Evolutionary conservation across 37 sponge, comb jelly and placozoan genomes (phyloP), one percentile per base, ranked within the genome.

Genomic region (Spongilla lacustris): DNA sequence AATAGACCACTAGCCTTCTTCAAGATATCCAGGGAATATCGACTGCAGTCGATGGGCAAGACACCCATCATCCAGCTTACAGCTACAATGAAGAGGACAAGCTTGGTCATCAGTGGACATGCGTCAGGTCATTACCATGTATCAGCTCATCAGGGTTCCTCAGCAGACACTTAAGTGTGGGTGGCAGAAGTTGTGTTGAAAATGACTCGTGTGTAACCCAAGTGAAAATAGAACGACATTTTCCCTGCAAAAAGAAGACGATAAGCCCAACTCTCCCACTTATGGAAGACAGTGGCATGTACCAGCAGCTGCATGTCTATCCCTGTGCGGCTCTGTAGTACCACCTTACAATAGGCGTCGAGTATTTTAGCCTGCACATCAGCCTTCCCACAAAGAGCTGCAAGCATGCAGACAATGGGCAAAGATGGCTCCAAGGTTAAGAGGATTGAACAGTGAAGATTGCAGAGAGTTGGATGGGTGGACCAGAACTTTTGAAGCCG

Each of bases 81-180:
- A 86, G 87, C 90, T 89, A 82, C 21, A 93, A 29, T 46, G 1
- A 48, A 33, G 26, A 25, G 29, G 24, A 30, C 29, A 41, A 26
- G 3, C 71, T 50, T 22, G 28, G 30, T 31, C n/a, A 11, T 33
- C 8, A 67, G 67, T 14, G 35, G 22, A 10, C 29, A 35, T 17
- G 24, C n/a, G 33, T 36, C 23, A 66, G 73, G n/a, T n/a, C n/a
- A n/a, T 37, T 30, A 94, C 95, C 89, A 50, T 81, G 50, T 17
- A 91, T 38, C 6, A 88, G 70, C 29, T 91, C 92, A 68, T 94
- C 95, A 22, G 95, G 91, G 21, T 87, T 91, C 24, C 95, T 66
- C 11, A 94, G 82, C 28, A 94, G 82, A 30, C 84, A 80, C 41
- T 94, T 94, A 17, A 81, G 41, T 13, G 76, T 69, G 22, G 86